phyloP scores from a whole-genome alignment of 2,797 vertebrate genomes.

The Thamnophis elegans region DNA sequence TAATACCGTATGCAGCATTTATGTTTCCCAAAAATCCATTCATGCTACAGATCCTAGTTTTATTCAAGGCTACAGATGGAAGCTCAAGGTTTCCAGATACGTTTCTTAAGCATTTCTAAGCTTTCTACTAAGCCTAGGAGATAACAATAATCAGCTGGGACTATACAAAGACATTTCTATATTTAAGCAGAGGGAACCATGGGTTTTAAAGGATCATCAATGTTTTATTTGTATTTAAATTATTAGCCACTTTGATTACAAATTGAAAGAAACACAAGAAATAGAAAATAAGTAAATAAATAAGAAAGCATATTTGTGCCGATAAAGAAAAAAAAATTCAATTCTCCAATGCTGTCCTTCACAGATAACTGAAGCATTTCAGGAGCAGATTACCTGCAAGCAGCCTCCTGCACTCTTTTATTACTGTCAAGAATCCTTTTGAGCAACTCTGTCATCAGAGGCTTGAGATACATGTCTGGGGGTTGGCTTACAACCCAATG shows the following conservation, averaged over 20 bases:
- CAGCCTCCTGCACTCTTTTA: conserved; percentile 92
- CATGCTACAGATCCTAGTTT: not conserved
- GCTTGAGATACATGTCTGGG: conserved; percentile 87
- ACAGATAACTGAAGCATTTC: not conserved
- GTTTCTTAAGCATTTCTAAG: not conserved
- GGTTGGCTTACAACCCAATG: conserved; percentile 96
- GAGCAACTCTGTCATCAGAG: conserved; percentile 92
- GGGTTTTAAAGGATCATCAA: not conserved
- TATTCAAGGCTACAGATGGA: not conserved
- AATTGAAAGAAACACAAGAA: not conserved
- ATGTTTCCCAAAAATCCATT: not conserved
- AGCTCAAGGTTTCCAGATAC: not conserved
- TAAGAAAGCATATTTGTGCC: not conserved
- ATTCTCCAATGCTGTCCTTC: not conserved
- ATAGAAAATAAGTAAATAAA: not conserved
- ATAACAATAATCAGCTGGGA: not conserved
- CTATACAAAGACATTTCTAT: not conserved
- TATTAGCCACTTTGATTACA: not conserved
- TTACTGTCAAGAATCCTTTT: conserved; percentile 93
- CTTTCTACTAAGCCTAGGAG: not conserved
- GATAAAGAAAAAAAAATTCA: not conserved
- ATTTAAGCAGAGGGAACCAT: not conserved
- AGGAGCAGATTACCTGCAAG: conserved; percentile 80
- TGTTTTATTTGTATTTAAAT: not conserved
- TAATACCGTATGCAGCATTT: not conserved